phyloP scores from a whole-genome alignment of 2,888 invertebrate genomes.

The Germaria angustata region DNA sequence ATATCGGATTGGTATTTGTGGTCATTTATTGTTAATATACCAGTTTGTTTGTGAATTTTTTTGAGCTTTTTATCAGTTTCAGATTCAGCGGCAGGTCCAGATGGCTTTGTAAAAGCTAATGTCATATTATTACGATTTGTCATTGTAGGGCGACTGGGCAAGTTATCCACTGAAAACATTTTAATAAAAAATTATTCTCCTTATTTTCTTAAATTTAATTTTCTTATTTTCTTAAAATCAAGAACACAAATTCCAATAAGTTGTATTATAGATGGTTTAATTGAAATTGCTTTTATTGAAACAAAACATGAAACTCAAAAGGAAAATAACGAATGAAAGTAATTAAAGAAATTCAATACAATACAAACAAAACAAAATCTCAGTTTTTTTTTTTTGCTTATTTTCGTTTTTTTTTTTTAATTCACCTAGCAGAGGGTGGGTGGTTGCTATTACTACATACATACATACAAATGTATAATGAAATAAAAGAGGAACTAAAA shows the following conservation, averaged over 20 bases:
- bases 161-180: conserved; percentile 77
- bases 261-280: conserved; percentile 30
- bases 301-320: conserved; percentile 44
- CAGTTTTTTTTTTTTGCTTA: conserved; percentile 17
- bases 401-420: conserved; percentile 10
- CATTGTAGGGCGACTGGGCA: conserved; percentile 80
- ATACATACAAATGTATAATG: neutral
- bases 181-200: neutral
- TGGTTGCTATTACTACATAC: neutral
- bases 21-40: conserved; percentile 91
- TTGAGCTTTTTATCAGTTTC: conserved; percentile 91
- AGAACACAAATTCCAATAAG: conserved; percentile 55
- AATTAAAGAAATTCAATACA: conserved; percentile 21
- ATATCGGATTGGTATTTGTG: conserved; percentile 89
- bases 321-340: conserved; percentile 4
- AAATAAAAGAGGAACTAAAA: conserved; percentile 10
- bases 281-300: conserved; percentile 29
- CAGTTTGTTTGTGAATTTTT: conserved; percentile 96
- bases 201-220: too few species aligned
- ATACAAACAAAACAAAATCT: conserved; percentile 55
- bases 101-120: conserved; percentile 81
- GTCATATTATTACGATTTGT: conserved; percentile 81
- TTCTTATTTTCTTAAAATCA: conserved; percentile 72
- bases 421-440: conserved; percentile 37
- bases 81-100: conserved; percentile 83